These are phyloP conservation scores for Dynastes maya DNA, from an alignment of 2,888 invertebrate species.

Conservation along the genomic window DNA sequence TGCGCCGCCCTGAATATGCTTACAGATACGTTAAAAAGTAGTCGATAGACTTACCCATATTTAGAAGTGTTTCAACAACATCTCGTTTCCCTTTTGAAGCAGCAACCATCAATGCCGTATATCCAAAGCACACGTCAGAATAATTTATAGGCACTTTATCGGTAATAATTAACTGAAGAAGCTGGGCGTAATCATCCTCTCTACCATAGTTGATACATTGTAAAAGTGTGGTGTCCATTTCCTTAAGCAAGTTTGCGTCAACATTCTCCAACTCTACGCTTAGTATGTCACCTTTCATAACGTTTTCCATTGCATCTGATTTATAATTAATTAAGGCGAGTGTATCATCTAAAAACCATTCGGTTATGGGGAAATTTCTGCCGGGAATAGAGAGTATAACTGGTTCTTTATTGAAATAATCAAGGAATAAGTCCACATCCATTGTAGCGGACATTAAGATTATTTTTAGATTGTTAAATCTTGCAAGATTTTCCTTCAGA, in stretches of 20 bases:
- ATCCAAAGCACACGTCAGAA: conserved; percentile 69
- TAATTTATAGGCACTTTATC: conserved; percentile 85
- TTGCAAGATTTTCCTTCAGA: conserved; percentile 81
- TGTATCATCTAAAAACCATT: conserved; percentile 87
- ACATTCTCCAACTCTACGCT: conserved; percentile 28
- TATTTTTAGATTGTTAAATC: conserved; percentile 82
- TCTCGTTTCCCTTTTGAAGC: conserved; percentile 80
- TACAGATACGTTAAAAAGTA: neutral
- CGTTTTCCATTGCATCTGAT: conserved; percentile 71
- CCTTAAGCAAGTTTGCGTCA: conserved; percentile 60
- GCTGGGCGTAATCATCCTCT: conserved; percentile 72
- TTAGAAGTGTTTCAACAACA: conserved; percentile 80
- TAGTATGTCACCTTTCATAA: conserved; percentile 26
- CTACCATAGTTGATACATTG: conserved; percentile 77
- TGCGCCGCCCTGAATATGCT: too few species aligned
- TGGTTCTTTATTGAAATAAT: conserved; percentile 85
- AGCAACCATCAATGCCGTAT: conserved; percentile 86
- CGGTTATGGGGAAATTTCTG: conserved; percentile 81
- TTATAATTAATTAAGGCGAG: conserved; percentile 76
- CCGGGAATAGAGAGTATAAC: conserved; percentile 69
- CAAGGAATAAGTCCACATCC: conserved; percentile 85
- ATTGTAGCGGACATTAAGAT: conserved; percentile 97
- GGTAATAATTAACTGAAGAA: conserved; percentile 84
- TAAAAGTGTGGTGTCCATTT: conserved; percentile 80
- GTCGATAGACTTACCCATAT: conserved; percentile 72